These are phyloP conservation scores for Phylloscopus whistleri DNA, from an alignment of 2,113 vertebrate genomes.

Conservation along the genomic window DNA sequence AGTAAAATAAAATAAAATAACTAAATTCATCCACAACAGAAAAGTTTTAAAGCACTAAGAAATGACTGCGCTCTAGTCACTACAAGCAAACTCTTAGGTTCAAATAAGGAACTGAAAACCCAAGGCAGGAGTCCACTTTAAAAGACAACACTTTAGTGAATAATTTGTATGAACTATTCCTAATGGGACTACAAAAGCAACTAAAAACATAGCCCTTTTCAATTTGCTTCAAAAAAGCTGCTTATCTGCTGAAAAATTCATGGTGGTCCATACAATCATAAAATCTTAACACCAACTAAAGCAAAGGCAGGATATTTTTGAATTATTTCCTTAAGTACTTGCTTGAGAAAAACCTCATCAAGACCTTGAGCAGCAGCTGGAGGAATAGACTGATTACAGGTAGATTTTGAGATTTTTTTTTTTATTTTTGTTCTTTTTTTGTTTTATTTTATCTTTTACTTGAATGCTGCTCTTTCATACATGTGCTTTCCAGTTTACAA, in stretches of 20 bases:
- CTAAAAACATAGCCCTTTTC: not conserved
- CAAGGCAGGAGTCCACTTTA: not conserved
- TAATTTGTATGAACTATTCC: not conserved
- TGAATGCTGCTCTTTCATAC: not conserved
- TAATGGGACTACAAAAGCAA: not conserved
- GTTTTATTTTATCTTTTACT: not conserved
- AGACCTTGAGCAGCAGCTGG: not conserved
- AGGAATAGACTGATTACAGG: not conserved
- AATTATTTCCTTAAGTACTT: not conserved
- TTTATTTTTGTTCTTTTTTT: accelerated
- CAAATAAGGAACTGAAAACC: not conserved
- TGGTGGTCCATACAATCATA: not conserved
- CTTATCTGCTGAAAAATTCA: not conserved
- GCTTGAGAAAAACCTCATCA: not conserved
- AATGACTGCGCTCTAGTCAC: not conserved
- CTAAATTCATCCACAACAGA: not conserved
- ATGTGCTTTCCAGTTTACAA: not conserved
- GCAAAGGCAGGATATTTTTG: not conserved
- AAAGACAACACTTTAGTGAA: not conserved
- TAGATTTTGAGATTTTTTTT: not conserved
- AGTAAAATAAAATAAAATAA: accelerated
- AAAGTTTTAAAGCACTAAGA: not conserved
- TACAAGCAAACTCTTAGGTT: not conserved
- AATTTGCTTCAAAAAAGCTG: not conserved
- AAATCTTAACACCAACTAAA: not conserved